Evolutionary conservation across 2,797 vertebrate genomes (phyloP), one percentile per base, ranked within the genome.

Genomic region (Spheniscus humboldti): DNA sequence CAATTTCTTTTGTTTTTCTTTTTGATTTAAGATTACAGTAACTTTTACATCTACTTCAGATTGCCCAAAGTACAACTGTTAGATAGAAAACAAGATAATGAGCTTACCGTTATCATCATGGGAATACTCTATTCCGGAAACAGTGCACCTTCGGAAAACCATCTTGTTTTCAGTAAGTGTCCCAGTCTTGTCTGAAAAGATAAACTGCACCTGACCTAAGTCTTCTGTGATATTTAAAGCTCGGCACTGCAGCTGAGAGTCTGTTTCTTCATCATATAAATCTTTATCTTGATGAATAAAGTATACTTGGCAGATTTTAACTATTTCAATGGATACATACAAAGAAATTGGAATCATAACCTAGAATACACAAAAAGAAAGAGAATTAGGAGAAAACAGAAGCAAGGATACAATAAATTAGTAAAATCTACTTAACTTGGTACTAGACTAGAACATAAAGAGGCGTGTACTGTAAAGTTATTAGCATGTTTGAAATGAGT

Each of bases 111-210:
- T 99, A 27, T 99, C 99, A 93, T 99, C 99, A 28, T 99, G 99
- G 28, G 99, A 99, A 97, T 99, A 99, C 95, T 99, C 99, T 86
- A 99, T 98, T 81, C 99, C 99, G 28, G 99, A 99, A 90, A 99
- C 99, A 2, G 98, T 99, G 97, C 99, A 99, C 76, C 99, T 98
- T 59, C 99, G 98, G 97, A 99, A 99, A 96, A 99, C 99, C 99
- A 99, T 99, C 98, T 99, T 99, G 97, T 99, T 99, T 94, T 99
- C 99, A 0, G 99, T 99, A 76, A 99, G 98, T 7, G 99, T 99
- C 86, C 99, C 99, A 0, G 99, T 99, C 97, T 99, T 99, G 97
- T 99, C 99, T 56, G 99, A 99, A 97, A 99, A 99, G 96, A 99
- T 99, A 95, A 99, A 99, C 90, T 99, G 99, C 98, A 99, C 99